phyloP scores from a whole-genome alignment of 2,113 vertebrate genomes.

The Chiloscyllium plagiosum region DNA sequence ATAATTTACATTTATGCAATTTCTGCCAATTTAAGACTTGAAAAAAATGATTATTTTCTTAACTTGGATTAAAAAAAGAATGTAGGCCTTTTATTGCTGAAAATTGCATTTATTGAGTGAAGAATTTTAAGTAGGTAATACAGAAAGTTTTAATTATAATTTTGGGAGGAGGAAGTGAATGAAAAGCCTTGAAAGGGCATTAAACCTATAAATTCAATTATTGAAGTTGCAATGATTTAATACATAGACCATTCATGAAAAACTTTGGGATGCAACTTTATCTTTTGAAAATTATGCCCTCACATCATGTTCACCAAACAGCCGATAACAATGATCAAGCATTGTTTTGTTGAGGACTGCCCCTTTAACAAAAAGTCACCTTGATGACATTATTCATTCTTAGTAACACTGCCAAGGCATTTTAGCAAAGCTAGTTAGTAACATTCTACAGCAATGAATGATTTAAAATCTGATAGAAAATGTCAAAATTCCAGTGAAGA shows the following conservation, averaged over 20 bases:
- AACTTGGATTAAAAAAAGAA: neutral
- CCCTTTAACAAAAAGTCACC: neutral
- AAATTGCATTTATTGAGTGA: neutral
- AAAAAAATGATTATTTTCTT: constrained; percentile 19
- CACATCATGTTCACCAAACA: neutral
- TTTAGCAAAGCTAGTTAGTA: neutral
- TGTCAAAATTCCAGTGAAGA: neutral
- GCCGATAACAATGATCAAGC: neutral
- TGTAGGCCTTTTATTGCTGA: neutral
- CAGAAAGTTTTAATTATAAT: neutral
- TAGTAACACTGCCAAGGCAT: neutral
- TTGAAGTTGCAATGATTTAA: neutral
- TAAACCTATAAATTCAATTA: neutral
- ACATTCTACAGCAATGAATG: neutral
- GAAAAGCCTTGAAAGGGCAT: neutral
- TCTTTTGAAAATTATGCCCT: neutral
- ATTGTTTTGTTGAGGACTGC: neutral
- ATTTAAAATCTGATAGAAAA: neutral
- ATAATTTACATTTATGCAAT: neutral
- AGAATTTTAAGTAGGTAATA: neutral
- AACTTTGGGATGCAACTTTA: neutral
- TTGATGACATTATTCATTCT: neutral
- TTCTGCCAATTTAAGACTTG: neutral
- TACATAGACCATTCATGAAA: neutral
- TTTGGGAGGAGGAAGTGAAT: neutral